A percentile compares a stretch with the other conserved stretches of the same genome.
phyloP scores from a whole-genome alignment of 2,888 invertebrate genomes.

The Scaptomyza polygonia region DNA sequence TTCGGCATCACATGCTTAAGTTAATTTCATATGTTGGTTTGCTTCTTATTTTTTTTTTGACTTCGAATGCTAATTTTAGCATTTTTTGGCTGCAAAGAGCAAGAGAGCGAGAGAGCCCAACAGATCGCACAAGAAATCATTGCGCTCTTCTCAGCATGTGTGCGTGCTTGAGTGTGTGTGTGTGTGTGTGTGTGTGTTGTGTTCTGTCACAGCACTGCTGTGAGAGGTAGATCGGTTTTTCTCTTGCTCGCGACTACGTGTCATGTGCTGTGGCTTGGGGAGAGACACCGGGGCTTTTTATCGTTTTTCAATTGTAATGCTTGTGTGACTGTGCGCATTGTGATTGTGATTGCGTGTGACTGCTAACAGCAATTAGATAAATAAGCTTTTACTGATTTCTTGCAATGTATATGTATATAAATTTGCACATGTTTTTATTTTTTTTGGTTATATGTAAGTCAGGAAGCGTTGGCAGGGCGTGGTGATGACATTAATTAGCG shows the following conservation, averaged over 20 bases:
- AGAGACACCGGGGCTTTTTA: conserved; percentile 15
- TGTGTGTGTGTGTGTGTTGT: too few species aligned
- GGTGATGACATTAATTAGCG: conserved; percentile 28
- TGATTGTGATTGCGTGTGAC: conserved; percentile 22
- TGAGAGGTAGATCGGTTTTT: neutral
- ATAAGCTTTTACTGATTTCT: conserved; percentile 64
- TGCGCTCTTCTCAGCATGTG: conserved; percentile 6
- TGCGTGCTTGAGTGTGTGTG: neutral
- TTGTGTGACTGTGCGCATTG: neutral
- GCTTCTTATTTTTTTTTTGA: conserved; percentile 44
- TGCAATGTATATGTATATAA: conserved; percentile 56
- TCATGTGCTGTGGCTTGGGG: conserved; percentile 1
- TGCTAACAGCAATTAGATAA: conserved; percentile 66
- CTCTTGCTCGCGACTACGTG: conserved; percentile 20
- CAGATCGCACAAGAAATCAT: conserved; percentile 14
- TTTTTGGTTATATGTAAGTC: conserved; percentile 11
- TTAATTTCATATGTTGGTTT: conserved; percentile 50
- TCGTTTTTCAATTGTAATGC: conserved; percentile 28
- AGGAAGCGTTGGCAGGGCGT: conserved; percentile 29
- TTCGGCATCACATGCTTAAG: conserved; percentile 70
- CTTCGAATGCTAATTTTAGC: conserved; percentile 61
- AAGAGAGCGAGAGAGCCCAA: conserved; percentile 13
- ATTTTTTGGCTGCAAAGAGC: conserved; percentile 42
- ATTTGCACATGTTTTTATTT: conserved; percentile 26
- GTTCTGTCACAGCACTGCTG: too few species aligned